Evolutionary conservation across 2,888 invertebrate genomes (phyloP).

Genomic region (Tanaodytes sp.): DNA sequence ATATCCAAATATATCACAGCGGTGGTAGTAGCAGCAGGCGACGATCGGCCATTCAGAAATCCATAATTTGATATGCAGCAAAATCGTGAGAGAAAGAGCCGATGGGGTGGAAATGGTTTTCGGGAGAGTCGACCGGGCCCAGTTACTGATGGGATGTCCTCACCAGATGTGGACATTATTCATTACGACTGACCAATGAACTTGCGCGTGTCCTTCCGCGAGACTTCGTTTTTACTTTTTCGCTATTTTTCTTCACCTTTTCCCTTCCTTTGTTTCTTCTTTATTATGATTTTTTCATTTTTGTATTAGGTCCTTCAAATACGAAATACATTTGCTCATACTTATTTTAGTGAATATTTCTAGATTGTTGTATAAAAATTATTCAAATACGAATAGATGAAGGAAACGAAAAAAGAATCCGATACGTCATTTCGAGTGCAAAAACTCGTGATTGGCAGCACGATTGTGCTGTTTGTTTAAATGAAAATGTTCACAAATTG

Average conservation of each 20-base stretch:
- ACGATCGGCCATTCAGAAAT: slow-evolving; percentile 71
- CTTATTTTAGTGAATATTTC: too few species aligned
- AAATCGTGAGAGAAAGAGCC: slow-evolving; percentile 66
- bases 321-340: too few species aligned
- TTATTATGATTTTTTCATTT: too few species aligned
- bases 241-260: background rate
- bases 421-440: too few species aligned
- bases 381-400: too few species aligned
- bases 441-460: too few species aligned
- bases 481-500: too few species aligned
- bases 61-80: slow-evolving; percentile 72
- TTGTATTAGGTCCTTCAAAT: too few species aligned
- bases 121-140: slow-evolving; percentile 56
- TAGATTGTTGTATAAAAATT: too few species aligned
- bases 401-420: too few species aligned
- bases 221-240: background rate
- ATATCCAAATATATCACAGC: slow-evolving; percentile 73
- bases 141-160: slow-evolving; percentile 70
- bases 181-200: slow-evolving; percentile 68
- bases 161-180: slow-evolving; percentile 71
- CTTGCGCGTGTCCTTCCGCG: slow-evolving; percentile 53
- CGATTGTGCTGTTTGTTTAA: too few species aligned
- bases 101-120: slow-evolving; percentile 67
- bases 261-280: background rate
- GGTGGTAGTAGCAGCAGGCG: slow-evolving; percentile 70